A percentile compares a stretch with the other conserved stretches of the same genome.
These are phyloP conservation scores for Paracentrotus lividus DNA, from an alignment of 53 echinoderm and acorn worm species.

Conservation along the genomic window DNA sequence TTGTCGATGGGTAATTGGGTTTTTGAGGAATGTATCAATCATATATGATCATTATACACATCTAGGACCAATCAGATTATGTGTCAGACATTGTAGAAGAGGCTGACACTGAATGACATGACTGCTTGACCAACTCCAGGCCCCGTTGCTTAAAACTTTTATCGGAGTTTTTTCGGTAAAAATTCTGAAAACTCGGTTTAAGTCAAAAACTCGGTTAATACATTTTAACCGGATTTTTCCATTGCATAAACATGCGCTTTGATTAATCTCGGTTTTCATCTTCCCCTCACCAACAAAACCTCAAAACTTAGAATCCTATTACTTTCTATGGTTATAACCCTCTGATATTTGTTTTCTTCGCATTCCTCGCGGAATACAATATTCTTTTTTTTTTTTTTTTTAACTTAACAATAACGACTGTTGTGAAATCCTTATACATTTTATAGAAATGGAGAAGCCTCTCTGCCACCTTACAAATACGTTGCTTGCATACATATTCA, in stretches of 20 bases:
- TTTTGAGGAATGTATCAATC: no score
- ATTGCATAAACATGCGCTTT: neutral
- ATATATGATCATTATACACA: no score
- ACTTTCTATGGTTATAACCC: neutral
- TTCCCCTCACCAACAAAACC: neutral
- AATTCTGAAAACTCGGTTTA: neutral
- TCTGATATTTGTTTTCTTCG: neutral
- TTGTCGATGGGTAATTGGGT: no score
- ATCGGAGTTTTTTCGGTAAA: no score
- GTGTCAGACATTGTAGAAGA: no score
- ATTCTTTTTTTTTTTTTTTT: neutral
- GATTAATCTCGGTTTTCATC: neutral
- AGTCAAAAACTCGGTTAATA: neutral
- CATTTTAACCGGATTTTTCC: neutral
- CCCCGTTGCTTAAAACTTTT: no score
- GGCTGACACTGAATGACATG: no score
- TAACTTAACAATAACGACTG: neutral
- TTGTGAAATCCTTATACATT: neutral
- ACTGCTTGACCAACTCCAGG: no score
- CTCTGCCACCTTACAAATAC: neutral
- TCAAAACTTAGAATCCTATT: neutral
- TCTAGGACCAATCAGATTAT: no score
- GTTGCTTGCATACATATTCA: neutral
- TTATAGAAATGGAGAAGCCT: neutral
- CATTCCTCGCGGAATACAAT: constrained; percentile 25